A percentile compares a stretch with the other conserved stretches of the same genome.
Evolutionary conservation across 2,888 invertebrate species (phyloP).

Genomic region (Arge pagana): DNA sequence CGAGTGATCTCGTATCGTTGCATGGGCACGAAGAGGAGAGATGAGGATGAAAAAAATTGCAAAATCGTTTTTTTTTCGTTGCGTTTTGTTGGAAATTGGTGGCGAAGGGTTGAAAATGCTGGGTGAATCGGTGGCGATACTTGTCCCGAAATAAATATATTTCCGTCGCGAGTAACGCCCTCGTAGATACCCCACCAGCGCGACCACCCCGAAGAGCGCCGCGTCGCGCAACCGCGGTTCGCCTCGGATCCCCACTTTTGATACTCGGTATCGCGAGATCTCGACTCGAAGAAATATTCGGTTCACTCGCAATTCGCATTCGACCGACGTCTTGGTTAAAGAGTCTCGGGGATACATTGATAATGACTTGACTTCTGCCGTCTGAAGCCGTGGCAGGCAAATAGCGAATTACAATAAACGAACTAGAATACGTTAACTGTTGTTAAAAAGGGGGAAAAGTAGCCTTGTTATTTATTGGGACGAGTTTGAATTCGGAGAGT

Average conservation of each 20-base stretch:
- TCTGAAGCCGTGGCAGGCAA: conserved; percentile 61
- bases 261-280: conserved; percentile 44
- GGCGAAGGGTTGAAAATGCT: too few species aligned
- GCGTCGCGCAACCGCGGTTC: conserved; percentile 22
- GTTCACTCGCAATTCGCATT: conserved; percentile 88
- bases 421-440: conserved; percentile 20
- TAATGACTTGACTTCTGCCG: conserved; percentile 81
- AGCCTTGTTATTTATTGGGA: too few species aligned
- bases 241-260: conserved; percentile 19
- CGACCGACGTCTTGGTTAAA: conserved; percentile 88
- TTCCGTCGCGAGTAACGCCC: too few species aligned
- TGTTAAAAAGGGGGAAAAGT: conserved; percentile 19
- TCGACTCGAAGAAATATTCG: conserved; percentile 59
- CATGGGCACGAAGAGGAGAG: too few species aligned
- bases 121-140: too few species aligned
- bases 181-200: too few species aligned
- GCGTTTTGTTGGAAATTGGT: too few species aligned
- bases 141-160: too few species aligned
- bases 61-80: too few species aligned
- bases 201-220: conserved; percentile 37
- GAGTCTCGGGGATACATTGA: conserved; percentile 64
- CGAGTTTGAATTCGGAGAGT: too few species aligned
- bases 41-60: too few species aligned
- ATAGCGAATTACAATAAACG: conserved; percentile 26
- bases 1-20: too few species aligned